Conservation (phyloP, 2,113 vertebrate species). For the Actinemys pallida region DNA sequence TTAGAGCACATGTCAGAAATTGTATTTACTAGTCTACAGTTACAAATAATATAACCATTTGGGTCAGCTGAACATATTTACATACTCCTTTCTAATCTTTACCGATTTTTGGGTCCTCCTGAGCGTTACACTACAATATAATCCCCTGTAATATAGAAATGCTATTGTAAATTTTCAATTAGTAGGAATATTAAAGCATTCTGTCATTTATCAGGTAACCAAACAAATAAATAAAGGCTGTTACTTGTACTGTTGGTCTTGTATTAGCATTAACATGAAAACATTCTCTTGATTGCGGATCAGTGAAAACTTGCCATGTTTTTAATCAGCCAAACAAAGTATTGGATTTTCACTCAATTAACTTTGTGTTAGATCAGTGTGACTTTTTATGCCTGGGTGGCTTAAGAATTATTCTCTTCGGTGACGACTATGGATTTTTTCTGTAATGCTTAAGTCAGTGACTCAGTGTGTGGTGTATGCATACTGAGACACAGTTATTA, state of each 20-base stretch:
- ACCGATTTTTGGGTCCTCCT: background rate
- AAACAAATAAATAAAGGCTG: background rate
- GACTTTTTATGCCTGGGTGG: background rate
- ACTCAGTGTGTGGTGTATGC: background rate
- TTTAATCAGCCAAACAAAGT: background rate
- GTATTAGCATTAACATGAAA: background rate
- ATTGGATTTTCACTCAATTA: slow-evolving; percentile 1
- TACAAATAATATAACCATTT: background rate
- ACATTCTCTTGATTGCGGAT: background rate
- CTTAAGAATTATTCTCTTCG: background rate
- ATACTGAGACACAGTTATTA: background rate
- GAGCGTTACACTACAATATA: background rate
- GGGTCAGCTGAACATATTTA: background rate
- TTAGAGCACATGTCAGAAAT: background rate
- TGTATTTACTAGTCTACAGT: background rate
- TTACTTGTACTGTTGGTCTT: background rate
- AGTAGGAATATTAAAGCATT: background rate
- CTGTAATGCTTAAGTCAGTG: background rate
- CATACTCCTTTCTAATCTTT: background rate
- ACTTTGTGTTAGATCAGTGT: slow-evolving; percentile 8
- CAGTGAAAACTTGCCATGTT: background rate
- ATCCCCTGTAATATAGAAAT: background rate
- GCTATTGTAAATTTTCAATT: background rate
- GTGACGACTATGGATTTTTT: background rate
- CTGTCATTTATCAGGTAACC: background rate